Evolutionary conservation across 2,113 vertebrate species (phyloP).

Genomic region (Anoura caudifer): DNA sequence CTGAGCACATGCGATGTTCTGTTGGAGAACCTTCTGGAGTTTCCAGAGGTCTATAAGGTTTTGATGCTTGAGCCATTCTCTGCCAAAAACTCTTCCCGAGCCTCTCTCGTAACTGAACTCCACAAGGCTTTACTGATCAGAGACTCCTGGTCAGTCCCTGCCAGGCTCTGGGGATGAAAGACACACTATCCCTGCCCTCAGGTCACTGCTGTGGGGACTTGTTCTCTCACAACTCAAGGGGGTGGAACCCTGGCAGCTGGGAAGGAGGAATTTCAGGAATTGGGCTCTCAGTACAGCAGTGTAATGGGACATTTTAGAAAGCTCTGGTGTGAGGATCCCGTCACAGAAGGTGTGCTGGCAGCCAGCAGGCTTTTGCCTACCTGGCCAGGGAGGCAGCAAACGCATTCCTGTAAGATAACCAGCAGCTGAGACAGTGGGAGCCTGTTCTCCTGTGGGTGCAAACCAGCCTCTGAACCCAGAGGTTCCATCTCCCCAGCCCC

Average conservation of each 20-base stretch:
- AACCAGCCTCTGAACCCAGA: background rate
- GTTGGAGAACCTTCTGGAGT: background rate
- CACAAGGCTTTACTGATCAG: background rate
- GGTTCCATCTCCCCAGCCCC: background rate
- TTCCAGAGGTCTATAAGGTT: background rate
- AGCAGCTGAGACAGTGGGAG: background rate
- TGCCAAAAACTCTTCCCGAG: background rate
- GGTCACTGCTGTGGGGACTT: background rate
- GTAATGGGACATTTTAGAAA: background rate
- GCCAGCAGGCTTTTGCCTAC: background rate
- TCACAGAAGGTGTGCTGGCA: background rate
- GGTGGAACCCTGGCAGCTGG: background rate
- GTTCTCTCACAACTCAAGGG: rapidly evolving
- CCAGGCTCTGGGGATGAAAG: background rate
- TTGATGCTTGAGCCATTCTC: background rate
- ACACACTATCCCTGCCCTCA: background rate
- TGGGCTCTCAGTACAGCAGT: background rate
- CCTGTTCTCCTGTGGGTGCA: too few species aligned
- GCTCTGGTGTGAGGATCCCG: background rate
- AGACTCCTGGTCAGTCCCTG: background rate
- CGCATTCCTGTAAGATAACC: background rate
- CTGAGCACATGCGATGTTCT: rapidly evolving
- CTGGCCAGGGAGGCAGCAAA: background rate
- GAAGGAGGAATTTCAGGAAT: background rate
- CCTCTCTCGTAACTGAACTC: background rate